Percentiles rank a stretch among this genome's conserved stretches.
Conservation (phyloP, 2,113 vertebrate species). For the Zosterops borbonicus region DNA sequence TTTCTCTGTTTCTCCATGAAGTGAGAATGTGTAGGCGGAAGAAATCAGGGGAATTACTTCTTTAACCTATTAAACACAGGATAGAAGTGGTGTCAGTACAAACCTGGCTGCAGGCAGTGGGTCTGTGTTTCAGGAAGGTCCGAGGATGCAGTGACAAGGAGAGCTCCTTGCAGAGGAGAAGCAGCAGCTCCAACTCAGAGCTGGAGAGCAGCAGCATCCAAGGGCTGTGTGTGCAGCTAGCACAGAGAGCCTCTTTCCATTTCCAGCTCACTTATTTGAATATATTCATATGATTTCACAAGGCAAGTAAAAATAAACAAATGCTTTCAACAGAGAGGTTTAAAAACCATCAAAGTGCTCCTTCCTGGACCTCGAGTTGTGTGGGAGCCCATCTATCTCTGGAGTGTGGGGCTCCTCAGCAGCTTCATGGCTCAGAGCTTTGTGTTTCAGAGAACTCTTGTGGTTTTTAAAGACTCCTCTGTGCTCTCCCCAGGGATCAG, state of each 20-base stretch:
- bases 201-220: background rate
- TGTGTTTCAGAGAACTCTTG: background rate
- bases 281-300: background rate
- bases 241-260: background rate
- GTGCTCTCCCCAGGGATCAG: background rate
- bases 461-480: background rate
- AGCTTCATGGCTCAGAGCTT: background rate
- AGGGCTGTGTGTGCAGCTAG: background rate
- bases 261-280: background rate
- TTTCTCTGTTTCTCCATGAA: background rate
- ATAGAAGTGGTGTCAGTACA: background rate
- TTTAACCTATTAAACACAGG: rapidly evolving
- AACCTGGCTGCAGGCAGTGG: background rate
- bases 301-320: background rate
- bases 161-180: background rate
- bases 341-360: background rate
- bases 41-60: background rate
- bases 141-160: background rate
- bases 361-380: background rate
- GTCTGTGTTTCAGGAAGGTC: background rate
- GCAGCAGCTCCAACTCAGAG: background rate
- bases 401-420: background rate
- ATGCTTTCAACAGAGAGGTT: background rate
- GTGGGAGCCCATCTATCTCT: background rate
- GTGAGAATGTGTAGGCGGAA: rapidly evolving